Evolutionary conservation across 2,888 invertebrate species (phyloP).

Genomic region (Lithophane semibrunnea): DNA sequence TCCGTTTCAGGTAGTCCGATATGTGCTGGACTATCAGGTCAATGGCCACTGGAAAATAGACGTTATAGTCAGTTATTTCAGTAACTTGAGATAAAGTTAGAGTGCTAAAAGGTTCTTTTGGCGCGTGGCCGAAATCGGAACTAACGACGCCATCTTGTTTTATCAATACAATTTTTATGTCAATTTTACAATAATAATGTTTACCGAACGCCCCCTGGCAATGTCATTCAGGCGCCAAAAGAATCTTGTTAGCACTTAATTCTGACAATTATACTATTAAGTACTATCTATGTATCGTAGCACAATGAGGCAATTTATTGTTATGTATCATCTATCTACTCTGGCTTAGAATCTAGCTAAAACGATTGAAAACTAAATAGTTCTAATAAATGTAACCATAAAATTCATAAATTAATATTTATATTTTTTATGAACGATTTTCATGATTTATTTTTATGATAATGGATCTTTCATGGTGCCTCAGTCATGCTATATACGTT

Average conservation of each 20-base stretch:
- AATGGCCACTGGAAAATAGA: conserved; percentile 96
- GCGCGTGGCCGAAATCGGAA: background rate
- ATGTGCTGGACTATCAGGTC: conserved; percentile 99
- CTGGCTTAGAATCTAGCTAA: background rate
- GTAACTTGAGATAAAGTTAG: background rate
- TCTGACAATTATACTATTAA: no score
- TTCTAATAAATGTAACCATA: background rate
- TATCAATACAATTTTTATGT: background rate
- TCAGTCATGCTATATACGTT: background rate
- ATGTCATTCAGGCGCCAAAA: background rate
- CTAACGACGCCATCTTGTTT: background rate
- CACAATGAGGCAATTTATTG: background rate
- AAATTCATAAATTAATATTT: no score
- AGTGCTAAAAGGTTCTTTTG: background rate
- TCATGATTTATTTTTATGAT: background rate
- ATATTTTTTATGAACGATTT: no score
- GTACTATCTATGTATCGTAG: background rate
- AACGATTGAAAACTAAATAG: background rate
- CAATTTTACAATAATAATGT: background rate
- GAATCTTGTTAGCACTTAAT: background rate
- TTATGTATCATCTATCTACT: background rate
- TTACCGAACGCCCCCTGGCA: background rate
- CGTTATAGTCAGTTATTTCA: background rate
- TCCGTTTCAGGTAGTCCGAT: conserved; percentile 94
- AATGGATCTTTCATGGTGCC: background rate